Evolutionary conservation across 2,113 vertebrate genomes (phyloP), one percentile per base, ranked within the genome.

Genomic region (Sardina pilchardus): DNA sequence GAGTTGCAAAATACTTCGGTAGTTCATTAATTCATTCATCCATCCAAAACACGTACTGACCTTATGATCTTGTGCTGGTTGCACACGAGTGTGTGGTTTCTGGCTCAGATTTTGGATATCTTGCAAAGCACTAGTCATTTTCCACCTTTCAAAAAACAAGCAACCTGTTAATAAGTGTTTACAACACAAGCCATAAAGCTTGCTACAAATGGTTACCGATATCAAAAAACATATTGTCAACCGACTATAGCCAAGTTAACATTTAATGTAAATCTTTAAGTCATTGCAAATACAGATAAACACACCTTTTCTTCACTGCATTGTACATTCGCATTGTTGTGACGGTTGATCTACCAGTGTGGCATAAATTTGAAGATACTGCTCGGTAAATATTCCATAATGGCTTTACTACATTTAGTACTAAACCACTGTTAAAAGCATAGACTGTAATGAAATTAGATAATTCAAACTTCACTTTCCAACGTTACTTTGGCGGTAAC

Each of bases 401-500:
- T 86, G 10, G 45, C 45, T 17, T 26, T 12, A 30, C 67, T 75
- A 36, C 67, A 75, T 75, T 71, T 71, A 8, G 63, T 71, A 26
- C 10, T 71, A 34, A 71, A 26, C 26, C 16, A 75, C 30, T 6
- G 24, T 63, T 36, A 30, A 75, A 75, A 75, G 67, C 36, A 39
- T 39, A 39, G 39, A 4, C 39, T 39, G 39, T 39, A 39, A 39
- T 2, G 39, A 39, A 36, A 36, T 30, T 36, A 75, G 67, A 75
- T 36, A 17, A 36, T 75, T 75, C 30, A 75, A 75, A 75, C 14
- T 12, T 75, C 9, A 8, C 16, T 59, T 84, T 1, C 34, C 3
- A 17, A 67, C 56, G 86, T 82, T n/a, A n/a, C n/a, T n/a, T 91
- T 93, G 92, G 92, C 91, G 90, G 91, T 92, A 92, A 95, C 82